Percentiles rank a stretch among this genome's conserved stretches.
Evolutionary conservation across 2,797 vertebrate genomes (phyloP).

Genomic region (Lateolabrax maculatus): DNA sequence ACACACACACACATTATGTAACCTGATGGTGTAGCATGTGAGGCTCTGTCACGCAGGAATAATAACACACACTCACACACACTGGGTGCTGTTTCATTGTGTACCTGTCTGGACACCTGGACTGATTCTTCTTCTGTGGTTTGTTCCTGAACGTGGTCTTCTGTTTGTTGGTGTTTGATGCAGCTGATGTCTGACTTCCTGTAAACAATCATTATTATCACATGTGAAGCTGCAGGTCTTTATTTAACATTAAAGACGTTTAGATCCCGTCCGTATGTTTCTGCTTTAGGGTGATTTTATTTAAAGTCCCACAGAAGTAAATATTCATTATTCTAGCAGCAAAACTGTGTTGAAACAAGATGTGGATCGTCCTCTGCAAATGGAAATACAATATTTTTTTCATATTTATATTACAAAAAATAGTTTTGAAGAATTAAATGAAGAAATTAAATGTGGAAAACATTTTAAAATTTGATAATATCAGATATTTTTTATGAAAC

Average conservation of each 20-base stretch:
- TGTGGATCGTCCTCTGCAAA: too few species aligned
- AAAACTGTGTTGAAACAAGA: too few species aligned
- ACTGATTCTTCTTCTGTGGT: background rate
- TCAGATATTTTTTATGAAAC: background rate
- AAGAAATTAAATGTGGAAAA: background rate
- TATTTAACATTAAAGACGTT: too few species aligned
- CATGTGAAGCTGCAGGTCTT: too few species aligned
- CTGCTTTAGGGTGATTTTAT: too few species aligned
- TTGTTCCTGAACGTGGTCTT: background rate
- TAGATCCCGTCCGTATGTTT: too few species aligned
- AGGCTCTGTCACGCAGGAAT: background rate
- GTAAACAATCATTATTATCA: slow-evolving; percentile 4
- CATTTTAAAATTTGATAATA: background rate
- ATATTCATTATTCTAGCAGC: too few species aligned
- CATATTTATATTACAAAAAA: background rate
- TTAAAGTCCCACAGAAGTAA: too few species aligned
- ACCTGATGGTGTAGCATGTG: slow-evolving; percentile 14
- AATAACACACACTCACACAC: background rate
- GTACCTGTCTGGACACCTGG: background rate
- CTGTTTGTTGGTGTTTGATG: background rate
- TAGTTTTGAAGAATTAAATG: background rate
- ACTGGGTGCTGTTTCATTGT: background rate
- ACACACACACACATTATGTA: slow-evolving; percentile 8
- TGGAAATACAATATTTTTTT: too few species aligned
- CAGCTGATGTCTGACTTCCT: slow-evolving; percentile 3